Percentiles rank a stretch among this genome's conserved stretches.
Evolutionary conservation across 2,797 vertebrate genomes (phyloP).

Genomic region (Todus mexicanus): DNA sequence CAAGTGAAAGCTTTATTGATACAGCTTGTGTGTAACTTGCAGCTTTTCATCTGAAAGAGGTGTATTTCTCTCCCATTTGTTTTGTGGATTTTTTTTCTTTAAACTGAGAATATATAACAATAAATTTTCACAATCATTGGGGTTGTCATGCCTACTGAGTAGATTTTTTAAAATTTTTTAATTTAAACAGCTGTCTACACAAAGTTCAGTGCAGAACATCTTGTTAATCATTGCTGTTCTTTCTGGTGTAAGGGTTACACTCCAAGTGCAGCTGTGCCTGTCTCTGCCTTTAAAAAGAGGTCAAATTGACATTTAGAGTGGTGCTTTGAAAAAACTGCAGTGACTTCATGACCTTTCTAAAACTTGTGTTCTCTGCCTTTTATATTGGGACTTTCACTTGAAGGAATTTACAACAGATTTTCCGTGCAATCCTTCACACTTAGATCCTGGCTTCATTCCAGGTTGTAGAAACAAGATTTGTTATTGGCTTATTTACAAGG

Average conservation of each 20-base stretch:
- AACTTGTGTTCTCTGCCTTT: not conserved
- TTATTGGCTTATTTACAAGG: constrained; percentile 42
- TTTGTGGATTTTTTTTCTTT: not conserved
- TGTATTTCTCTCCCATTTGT: not conserved
- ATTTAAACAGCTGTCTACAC: not conserved
- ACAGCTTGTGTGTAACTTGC: not conserved
- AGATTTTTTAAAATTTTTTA: not conserved
- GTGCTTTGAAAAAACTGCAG: constrained; percentile 2
- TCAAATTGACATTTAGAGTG: not conserved
- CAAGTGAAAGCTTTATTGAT: not conserved
- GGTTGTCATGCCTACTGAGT: not conserved
- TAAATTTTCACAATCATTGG: not conserved
- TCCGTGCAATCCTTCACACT: not conserved
- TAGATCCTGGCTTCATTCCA: constrained; percentile 10
- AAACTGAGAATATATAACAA: not conserved
- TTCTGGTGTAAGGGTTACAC: not conserved
- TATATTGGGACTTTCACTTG: constrained; percentile 13
- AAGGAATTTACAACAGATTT: constrained; percentile 39
- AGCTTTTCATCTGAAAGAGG: not conserved
- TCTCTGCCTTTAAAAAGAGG: not conserved
- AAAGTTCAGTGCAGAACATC: not conserved
- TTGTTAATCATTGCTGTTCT: not conserved
- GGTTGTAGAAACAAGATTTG: constrained; percentile 10
- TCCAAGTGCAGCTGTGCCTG: not conserved
- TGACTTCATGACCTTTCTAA: constrained; percentile 29